Conservation (phyloP, 2,888 invertebrate species). For the Eueremaeus valkanovi region DNA sequence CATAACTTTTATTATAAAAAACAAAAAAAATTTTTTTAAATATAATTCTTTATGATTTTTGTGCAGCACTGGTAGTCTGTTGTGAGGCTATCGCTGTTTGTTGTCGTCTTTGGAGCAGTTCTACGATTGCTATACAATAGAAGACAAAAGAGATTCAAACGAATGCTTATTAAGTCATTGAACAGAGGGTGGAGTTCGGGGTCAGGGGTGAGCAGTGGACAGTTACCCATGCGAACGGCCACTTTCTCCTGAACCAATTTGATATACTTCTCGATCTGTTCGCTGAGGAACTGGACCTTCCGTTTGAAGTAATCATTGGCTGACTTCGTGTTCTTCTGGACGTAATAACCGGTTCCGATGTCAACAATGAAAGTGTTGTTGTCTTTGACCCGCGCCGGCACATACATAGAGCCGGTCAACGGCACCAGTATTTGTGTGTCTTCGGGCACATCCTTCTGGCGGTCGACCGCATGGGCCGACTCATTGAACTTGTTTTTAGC, state of each 20-base stretch:
- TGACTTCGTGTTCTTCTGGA: conserved; percentile 76
- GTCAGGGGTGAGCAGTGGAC: too few relatives aligned
- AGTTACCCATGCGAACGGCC: too few relatives aligned
- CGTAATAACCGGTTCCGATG: conserved; percentile 94
- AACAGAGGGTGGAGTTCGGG: too few relatives aligned
- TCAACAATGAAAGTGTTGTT: conserved; percentile 85
- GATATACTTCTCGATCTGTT: conserved; percentile 93
- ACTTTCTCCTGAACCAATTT: conserved; percentile 74
- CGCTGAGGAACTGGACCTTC: conserved; percentile 81
- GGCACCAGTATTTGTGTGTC: conserved; percentile 87
- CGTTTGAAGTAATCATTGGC: conserved; percentile 90
- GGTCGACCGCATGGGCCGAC: conserved; percentile 49
- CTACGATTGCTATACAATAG: too few relatives aligned
- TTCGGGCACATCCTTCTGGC: conserved; percentile 68
- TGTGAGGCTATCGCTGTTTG: too few relatives aligned
- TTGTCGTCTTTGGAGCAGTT: too few relatives aligned
- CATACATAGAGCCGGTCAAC: conserved; percentile 94
- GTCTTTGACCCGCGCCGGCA: conserved; percentile 80
- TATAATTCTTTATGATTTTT: too few relatives aligned
- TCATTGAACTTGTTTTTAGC: conserved; percentile 51
- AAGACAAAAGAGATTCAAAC: too few relatives aligned
- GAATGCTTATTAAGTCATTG: too few relatives aligned
- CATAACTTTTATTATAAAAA: too few relatives aligned
- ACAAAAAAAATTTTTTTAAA: too few relatives aligned
- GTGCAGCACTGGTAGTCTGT: too few relatives aligned